Evolutionary conservation across 2,113 vertebrate genomes (phyloP).

Genomic region (Noturus placidus): DNA sequence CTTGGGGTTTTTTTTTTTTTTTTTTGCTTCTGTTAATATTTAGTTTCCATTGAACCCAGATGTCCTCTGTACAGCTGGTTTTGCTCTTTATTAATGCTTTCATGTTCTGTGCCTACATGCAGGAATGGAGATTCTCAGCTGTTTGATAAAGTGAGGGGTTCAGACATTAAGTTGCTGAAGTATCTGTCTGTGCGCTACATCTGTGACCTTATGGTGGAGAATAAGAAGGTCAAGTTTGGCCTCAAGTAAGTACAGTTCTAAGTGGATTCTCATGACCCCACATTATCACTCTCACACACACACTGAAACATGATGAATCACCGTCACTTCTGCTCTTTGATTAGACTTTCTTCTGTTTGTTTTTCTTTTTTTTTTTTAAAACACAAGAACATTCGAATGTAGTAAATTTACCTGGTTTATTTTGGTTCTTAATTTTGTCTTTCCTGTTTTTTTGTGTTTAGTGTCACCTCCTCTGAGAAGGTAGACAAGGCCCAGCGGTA

Average conservation of each 20-base stretch:
- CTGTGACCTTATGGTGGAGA: constrained; percentile 99
- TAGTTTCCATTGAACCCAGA: background rate
- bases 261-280: constrained; percentile 7
- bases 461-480: constrained; percentile 97
- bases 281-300: background rate
- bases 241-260: constrained; percentile 85
- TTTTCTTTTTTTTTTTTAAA: background rate
- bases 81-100: background rate
- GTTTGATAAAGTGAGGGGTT: constrained; percentile 95
- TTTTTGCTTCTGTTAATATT: background rate
- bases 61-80: background rate
- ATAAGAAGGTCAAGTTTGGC: constrained; percentile 99
- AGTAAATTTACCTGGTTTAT: background rate
- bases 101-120: background rate
- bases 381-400: background rate
- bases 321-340: background rate
- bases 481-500: constrained; percentile 98
- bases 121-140: constrained; percentile 95
- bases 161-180: constrained; percentile 92
- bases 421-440: background rate
- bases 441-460: constrained; percentile 55
- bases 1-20: background rate
- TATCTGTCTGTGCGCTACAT: constrained; percentile 94
- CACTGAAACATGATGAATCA: constrained; percentile 16
- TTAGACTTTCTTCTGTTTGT: no score